A percentile compares a stretch with the other conserved stretches of the same genome.
phyloP scores from a whole-genome alignment of 2,888 invertebrate species.

The Tachystola acroxantha region DNA sequence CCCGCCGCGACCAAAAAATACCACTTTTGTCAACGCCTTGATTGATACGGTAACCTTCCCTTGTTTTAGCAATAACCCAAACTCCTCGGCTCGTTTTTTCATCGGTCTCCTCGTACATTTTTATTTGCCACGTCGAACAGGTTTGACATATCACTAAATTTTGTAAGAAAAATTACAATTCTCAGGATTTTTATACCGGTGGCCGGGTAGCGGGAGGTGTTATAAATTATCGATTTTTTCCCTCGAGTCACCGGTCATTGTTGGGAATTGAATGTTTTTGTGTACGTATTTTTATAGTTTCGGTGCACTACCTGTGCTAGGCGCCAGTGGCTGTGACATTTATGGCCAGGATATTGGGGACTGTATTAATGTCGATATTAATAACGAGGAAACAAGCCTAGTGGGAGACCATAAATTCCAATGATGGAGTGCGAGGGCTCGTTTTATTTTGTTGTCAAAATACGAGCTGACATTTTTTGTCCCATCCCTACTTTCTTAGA shows the following conservation, averaged over 20 bases:
- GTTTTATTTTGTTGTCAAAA: conserved; percentile 57
- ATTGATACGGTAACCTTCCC: conserved; percentile 74
- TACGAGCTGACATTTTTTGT: conserved; percentile 42
- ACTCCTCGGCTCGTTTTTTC: conserved; percentile 53
- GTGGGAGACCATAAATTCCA: conserved; percentile 60
- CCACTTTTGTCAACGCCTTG: conserved; percentile 73
- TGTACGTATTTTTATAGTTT: conserved; percentile 53
- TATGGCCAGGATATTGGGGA: conserved; percentile 73
- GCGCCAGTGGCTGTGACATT: conserved; percentile 75
- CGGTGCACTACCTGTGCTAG: conserved; percentile 66
- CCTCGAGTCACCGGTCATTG: conserved; percentile 56
- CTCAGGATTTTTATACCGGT: conserved; percentile 65
- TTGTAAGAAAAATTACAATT: conserved; percentile 73
- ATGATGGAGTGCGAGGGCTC: conserved; percentile 46
- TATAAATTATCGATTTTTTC: conserved; percentile 66
- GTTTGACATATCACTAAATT: conserved; percentile 78
- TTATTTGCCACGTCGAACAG: conserved; percentile 71
- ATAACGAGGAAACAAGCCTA: conserved; percentile 59
- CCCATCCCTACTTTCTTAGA: conserved; percentile 12
- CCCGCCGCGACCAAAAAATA: conserved; percentile 42
- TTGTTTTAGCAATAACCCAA: conserved; percentile 76
- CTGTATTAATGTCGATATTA: conserved; percentile 73
- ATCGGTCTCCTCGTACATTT: conserved; percentile 57
- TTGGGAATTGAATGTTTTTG: conserved; percentile 60
- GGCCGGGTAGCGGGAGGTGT: conserved; percentile 56